Evolutionary conservation across 2,113 vertebrate genomes (phyloP), one percentile per base, ranked within the genome.

Genomic region (Pycnonotus jocosus): DNA sequence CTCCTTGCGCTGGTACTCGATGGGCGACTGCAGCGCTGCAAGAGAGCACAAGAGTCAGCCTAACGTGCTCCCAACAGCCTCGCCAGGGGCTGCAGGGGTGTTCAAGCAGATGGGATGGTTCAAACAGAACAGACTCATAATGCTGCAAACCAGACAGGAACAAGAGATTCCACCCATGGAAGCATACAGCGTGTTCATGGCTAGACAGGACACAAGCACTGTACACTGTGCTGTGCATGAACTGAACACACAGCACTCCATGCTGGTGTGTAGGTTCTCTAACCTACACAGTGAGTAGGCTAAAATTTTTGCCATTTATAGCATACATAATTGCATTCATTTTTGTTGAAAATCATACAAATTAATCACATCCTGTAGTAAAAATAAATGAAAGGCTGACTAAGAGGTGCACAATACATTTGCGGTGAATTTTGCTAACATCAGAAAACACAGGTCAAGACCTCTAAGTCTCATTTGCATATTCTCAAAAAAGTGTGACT

Each of bases 1-100:
- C 70, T 98, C 98, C 94, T 99, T 99, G 96, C 99, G 99, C 66
- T 99, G 99, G 94, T 99, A 99, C 95, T 99, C 99, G 25, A 99
- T 99, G 65, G 99, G 99, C 12, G 98, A 99, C 98, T 99, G 99
- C 4, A 99, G 98, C 22, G 99, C 99, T 99, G 93, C 50, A 94
- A 94, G 72, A 87, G 31, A 91, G 90, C 65, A 87, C 50, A 73
- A 42, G 51, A 61, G 70, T 97, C 88, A 96, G 94, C 40, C 33
- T 11, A 38, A 20, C 23, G 7, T 3, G 60, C 31, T 60, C 44
- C 37, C 58, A 51, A 0, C 12, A 44, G 60, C 12, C 4, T 22
- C 31, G 71, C 56, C 56, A 78, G 68, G 62, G 47, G 71, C 28
- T 73, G 58, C 68, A 90, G 54, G 33, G 85, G 37, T 0, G 14